These are phyloP conservation scores for Drosophila engyochracea DNA, from an alignment of 2,888 invertebrate genomes.

Conservation along the genomic window DNA sequence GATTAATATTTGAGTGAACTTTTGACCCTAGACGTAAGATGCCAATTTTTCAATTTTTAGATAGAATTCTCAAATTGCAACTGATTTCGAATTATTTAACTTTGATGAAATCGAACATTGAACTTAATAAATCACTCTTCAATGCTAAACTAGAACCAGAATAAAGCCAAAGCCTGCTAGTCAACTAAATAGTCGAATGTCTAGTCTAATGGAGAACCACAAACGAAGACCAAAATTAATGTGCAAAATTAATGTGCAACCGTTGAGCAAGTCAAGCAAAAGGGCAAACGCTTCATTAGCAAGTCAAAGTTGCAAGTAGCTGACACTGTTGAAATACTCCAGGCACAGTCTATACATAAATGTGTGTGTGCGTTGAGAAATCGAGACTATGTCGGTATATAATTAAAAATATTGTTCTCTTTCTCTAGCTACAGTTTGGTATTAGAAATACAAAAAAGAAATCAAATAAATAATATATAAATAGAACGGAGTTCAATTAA, in stretches of 20 bases:
- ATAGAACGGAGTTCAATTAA: neutral
- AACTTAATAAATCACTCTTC: neutral
- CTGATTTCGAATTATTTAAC: neutral
- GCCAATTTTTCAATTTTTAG: neutral
- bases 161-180: neutral
- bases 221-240: constrained; percentile 1
- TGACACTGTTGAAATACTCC: constrained; percentile 25
- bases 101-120: neutral
- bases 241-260: too few species aligned
- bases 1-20: neutral
- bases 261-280: constrained; percentile 14
- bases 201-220: constrained; percentile 7
- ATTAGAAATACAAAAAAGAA: neutral
- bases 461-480: neutral
- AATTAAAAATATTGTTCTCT: neutral
- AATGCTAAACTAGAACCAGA: neutral
- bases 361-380: neutral
- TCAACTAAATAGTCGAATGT: neutral
- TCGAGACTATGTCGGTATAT: neutral
- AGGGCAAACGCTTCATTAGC: constrained; percentile 53
- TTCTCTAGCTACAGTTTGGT: neutral
- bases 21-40: neutral
- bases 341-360: neutral
- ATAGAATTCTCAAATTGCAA: neutral
- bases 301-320: constrained; percentile 33